Evolutionary conservation across 1,140 invertebrate species (phyloP), one percentile per base, ranked within the genome.

Genomic region (Diorhabda sublineata): DNA sequence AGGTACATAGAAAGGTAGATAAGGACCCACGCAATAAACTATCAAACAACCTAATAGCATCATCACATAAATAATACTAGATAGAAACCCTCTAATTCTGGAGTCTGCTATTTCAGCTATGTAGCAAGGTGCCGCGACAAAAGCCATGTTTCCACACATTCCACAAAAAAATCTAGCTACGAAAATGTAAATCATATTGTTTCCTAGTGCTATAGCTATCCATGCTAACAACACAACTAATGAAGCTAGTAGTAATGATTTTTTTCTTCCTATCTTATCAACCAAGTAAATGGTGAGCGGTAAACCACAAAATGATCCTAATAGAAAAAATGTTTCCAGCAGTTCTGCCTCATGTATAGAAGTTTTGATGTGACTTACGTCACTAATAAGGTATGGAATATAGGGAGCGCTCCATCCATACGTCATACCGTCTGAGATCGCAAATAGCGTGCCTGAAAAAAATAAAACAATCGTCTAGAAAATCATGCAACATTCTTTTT

Each of bases 201-300:
- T 68, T 3, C 44, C 74, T 43, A 75, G 42, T 4, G 0, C 87
- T 47, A 75, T 75, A 26, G 67, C 52, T 2, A 76, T 42, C 88
- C 89, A 92, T 5, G 88, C 88, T 2, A 86, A 0, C 0, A 89
- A 70, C 73, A 88, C 90, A 0, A 88, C 86, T 1, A 85, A 43
- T 0, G 86, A 80, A 1, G 87, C 81, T 2, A 86, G 58, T 7
- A 89, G 77, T 5, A 91, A 83, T 0, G 87, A 84, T 9, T 78
- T 78, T 76, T 88, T 90, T 3, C 91, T 79, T 3, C 91, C 91
- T 43, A 87, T 73, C 74, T 83, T 85, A 73, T 91, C 88, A 3
- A 90, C 83, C 7, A 85, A 69, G 64, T 74, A 78, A 7, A 83
- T 72, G 45, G 83, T 84, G 6, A 87, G 83, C 5, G 87, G 81